Base-by-base conservation (phyloP, 2,797 vertebrate genomes). In the Mionectes olivaceus region DNA sequence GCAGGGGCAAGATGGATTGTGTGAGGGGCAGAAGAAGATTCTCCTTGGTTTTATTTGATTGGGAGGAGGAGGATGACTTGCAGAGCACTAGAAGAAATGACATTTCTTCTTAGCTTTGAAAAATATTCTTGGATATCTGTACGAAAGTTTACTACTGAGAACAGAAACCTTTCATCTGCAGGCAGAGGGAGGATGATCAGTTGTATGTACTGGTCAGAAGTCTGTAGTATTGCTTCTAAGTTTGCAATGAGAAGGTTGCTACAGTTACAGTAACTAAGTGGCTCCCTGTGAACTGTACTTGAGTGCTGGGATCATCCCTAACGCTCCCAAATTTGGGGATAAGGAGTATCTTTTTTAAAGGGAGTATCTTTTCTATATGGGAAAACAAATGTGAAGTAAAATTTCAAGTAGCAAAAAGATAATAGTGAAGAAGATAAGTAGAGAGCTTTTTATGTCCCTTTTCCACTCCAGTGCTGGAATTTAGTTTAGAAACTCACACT, bases 361-460 rank as follows among this genome's bases (percentile, higher is more conserved):
- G 17, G 0, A 70, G 0, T 60, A 6, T 41, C 8, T 91, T 89
- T 65, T 77, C 9, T 5, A 4, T 10, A 2, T n/a, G 7, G 56
- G 35, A 59, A 81, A 78, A 71, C 10, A n/a, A 56, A 46, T 1
- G 1, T 21, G 5, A 46, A 41, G 30, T 52, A n/a, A 85, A 71
- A 32, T 50, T 11, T 64, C 56, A 44, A 78, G 12, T 16, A 50
- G 9, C 33, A 37, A 35, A 57, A 63, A 74, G 57, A 50, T 8
- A 35, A 22, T 49, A 37, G n/a, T 64, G 53, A 49, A 52, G 33
- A 70, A 64, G 50, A 11, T 18, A 49, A 56, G 4, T 17, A 10
- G 47, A 28, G 2, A n/a, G 25, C 4, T 57, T 19, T 10, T 64
- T 8, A 21, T 17, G 17, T 52, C 17, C 19, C 53, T 39, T 39